phyloP scores from a whole-genome alignment of 2,888 invertebrate genomes.

The Microdon myrmicae region DNA sequence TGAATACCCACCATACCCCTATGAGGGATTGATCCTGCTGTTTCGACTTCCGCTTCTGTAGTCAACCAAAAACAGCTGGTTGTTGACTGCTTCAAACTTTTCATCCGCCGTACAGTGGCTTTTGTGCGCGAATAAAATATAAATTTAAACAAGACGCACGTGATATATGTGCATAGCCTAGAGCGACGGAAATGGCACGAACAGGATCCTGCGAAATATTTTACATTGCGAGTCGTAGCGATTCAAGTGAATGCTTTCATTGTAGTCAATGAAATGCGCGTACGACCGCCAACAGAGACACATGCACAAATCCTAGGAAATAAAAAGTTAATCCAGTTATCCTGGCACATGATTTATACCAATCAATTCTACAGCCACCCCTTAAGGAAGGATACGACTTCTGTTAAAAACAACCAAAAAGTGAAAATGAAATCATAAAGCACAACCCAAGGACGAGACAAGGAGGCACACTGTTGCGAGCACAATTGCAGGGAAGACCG shows the following conservation, averaged over 20 bases:
- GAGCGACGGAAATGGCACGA: slow-evolving; percentile 22
- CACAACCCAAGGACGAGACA: background rate
- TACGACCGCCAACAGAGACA: background rate
- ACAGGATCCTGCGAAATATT: slow-evolving; percentile 31
- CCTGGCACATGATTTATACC: slow-evolving; percentile 46
- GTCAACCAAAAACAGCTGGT: slow-evolving; percentile 45
- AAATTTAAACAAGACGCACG: slow-evolving; percentile 13
- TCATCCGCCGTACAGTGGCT: slow-evolving; percentile 9
- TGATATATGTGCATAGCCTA: slow-evolving; percentile 9
- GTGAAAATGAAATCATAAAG: slow-evolving; percentile 3
- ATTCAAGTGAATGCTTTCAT: slow-evolving; percentile 44
- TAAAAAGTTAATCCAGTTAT: slow-evolving; percentile 51
- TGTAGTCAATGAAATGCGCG: slow-evolving; percentile 4
- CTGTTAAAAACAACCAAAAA: background rate
- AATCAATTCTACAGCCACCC: slow-evolving; percentile 29
- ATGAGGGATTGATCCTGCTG: slow-evolving; percentile 7
- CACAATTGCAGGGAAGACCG: slow-evolving; percentile 3
- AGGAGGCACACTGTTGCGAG: no score
- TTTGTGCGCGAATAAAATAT: slow-evolving; percentile 32
- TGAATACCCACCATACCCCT: slow-evolving; percentile 11
- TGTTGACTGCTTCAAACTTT: slow-evolving; percentile 37
- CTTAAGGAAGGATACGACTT: background rate
- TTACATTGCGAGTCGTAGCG: slow-evolving; percentile 17
- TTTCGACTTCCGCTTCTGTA: slow-evolving; percentile 11
- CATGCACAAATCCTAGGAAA: slow-evolving; percentile 32